phyloP scores from a whole-genome alignment of 1,140 invertebrate genomes.

The Bombus affinis region DNA sequence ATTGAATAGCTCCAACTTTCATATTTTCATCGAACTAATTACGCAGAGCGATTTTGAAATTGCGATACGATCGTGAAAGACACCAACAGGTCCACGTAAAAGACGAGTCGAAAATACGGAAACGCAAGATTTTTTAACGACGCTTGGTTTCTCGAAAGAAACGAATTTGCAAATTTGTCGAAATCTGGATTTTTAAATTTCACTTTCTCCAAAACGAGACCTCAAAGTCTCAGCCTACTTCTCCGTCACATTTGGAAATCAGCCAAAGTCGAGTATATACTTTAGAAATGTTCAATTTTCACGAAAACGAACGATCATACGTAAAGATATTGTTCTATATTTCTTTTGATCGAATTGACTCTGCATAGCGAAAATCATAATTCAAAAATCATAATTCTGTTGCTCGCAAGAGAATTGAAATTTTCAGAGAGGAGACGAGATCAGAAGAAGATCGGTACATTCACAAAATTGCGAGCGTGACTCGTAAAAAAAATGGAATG shows the following conservation, averaged over 20 bases:
- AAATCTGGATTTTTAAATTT: too few relatives aligned
- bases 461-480: background rate
- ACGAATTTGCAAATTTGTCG: too few relatives aligned
- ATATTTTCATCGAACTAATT: background rate
- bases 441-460: background rate
- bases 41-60: background rate
- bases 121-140: too few relatives aligned
- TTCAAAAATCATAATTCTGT: background rate
- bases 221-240: too few relatives aligned
- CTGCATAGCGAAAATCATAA: too few relatives aligned
- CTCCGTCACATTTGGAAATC: too few relatives aligned
- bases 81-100: accelerated
- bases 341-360: too few relatives aligned
- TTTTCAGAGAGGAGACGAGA: background rate
- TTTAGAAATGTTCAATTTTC: background rate
- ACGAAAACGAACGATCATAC: background rate
- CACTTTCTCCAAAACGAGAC: too few relatives aligned
- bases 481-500: constrained; percentile 10
- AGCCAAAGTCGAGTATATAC: background rate
- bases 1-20: background rate
- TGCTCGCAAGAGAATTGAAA: background rate
- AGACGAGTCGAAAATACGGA: background rate
- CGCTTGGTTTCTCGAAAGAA: too few relatives aligned
- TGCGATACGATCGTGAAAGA: too few relatives aligned
- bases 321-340: background rate